Percentiles rank a stretch among this genome's conserved stretches.
phyloP scores from a whole-genome alignment of 2,797 vertebrate species.

The Mallotus villosus region DNA sequence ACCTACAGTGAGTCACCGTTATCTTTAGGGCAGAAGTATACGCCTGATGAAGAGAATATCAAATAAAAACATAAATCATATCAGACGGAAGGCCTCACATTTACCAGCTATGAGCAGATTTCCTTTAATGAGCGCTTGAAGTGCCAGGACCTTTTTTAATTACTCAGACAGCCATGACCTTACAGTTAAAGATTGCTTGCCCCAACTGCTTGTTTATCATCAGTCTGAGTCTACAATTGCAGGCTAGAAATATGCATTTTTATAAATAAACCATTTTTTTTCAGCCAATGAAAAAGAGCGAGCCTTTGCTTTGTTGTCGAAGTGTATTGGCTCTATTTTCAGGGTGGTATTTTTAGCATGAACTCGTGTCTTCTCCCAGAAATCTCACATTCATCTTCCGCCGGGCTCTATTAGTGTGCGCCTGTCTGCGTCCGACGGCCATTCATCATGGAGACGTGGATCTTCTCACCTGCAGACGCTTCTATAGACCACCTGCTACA shows the following conservation, averaged over 20 bases:
- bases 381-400: slow-evolving; percentile 48
- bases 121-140: neutral
- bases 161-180: neutral
- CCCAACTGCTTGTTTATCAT: neutral
- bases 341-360: slow-evolving; percentile 23
- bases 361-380: slow-evolving; percentile 31
- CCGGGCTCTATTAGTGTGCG: slow-evolving; percentile 45
- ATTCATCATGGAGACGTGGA: slow-evolving; percentile 50
- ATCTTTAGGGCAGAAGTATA: neutral
- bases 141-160: neutral
- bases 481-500: slow-evolving; percentile 26
- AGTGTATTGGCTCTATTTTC: neutral
- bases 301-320: slow-evolving; percentile 14
- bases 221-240: neutral
- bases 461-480: slow-evolving; percentile 29
- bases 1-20: neutral
- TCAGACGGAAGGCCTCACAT: neutral
- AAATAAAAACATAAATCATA: too few species aligned
- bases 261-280: too few species aligned
- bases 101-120: neutral
- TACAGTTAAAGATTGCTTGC: neutral
- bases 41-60: neutral
- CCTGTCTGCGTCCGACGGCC: slow-evolving; percentile 30
- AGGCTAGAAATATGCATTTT: too few species aligned
- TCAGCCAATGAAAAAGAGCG: neutral